Base-by-base conservation (phyloP, 2,888 invertebrate species). In the Tenthredo scrophulariae region DNA sequence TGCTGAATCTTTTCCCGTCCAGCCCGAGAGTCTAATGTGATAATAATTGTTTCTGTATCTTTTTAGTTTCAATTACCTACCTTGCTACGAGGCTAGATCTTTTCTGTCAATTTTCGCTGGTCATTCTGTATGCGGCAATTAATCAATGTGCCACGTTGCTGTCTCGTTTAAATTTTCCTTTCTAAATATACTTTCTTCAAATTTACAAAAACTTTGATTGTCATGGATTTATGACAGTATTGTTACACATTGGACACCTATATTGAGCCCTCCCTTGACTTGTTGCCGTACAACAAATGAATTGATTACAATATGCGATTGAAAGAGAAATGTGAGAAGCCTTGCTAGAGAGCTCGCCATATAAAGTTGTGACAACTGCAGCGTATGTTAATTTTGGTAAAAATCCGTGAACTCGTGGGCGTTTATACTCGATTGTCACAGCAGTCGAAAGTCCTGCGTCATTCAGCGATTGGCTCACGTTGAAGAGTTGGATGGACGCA, bases 401-500 rank as follows among this genome's bases (percentile, higher is more conserved):
- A 80, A 58, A 77, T 74, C 72, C 72, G 9, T 18, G n/a, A 62
- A 37, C 26, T 80, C 80, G 80, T 80, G 40, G 80, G 80, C 40
- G 80, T 58, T 46, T 46, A 46, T 80, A 37, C 33, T 62, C 58
- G 58, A 80, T 80, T 80, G 80, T 80, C 80, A 40, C 33, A 50
- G 58, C 37, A 80, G 37, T 80, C 80, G 80, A 80, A 80, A 80
- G 80, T 80, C 33, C 77, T 54, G 77, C 54, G 77, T 77, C 77
- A 77, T 77, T 77, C 54, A 18, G 54, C 54, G 50, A 77, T 77
- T 77, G 77, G 77, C 54, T 29, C 77, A 77, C 77, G 54, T 33
- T 18, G 62, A 40, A 62, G 79, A 80, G 79, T 62, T 37, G 33
- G 37, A 58, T 62, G 9, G 43, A 54, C 33, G 77, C 33, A 54